Evolutionary conservation across 37 sponge, comb jelly and placozoan species (phyloP).

Genomic region (Geodia barretti): DNA sequence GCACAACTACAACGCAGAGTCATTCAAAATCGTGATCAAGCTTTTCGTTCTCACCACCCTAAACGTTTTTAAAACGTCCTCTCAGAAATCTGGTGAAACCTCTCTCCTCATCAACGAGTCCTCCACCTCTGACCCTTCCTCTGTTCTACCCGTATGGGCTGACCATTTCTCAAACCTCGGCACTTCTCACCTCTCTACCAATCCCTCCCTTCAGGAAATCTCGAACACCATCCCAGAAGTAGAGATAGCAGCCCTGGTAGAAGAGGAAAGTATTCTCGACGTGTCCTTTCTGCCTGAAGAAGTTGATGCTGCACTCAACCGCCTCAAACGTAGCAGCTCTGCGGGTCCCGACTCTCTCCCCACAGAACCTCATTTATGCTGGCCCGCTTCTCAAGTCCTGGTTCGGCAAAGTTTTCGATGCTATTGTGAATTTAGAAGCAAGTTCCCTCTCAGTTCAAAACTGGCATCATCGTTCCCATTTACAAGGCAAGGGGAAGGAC

Average conservation of each 20-base stretch:
- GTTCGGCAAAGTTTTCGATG: constrained; percentile 12
- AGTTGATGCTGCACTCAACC: not conserved
- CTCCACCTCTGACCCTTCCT: not conserved
- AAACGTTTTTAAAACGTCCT: not conserved
- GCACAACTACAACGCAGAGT: not conserved
- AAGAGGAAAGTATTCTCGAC: not conserved
- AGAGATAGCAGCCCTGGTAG: not conserved
- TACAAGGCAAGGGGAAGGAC: constrained; percentile 32
- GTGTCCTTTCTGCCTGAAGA: not conserved
- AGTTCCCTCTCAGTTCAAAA: constrained; percentile 24
- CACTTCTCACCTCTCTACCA: not conserved
- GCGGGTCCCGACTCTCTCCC: constrained; percentile 11
- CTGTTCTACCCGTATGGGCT: not conserved
- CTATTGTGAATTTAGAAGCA: constrained; percentile 3
- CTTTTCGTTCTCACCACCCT: not conserved
- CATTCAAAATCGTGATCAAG: not conserved
- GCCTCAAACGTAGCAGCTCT: not conserved
- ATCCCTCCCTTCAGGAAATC: not conserved
- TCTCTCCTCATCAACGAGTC: not conserved
- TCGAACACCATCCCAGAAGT: not conserved
- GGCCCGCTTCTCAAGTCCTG: constrained; percentile 1
- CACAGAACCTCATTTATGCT: constrained; percentile 8
- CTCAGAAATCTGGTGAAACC: not conserved
- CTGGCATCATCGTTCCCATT: constrained; percentile 10
- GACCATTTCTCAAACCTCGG: not conserved